Conservation (phyloP, 2,888 invertebrate species). For the Drosophila engyochracea region DNA sequence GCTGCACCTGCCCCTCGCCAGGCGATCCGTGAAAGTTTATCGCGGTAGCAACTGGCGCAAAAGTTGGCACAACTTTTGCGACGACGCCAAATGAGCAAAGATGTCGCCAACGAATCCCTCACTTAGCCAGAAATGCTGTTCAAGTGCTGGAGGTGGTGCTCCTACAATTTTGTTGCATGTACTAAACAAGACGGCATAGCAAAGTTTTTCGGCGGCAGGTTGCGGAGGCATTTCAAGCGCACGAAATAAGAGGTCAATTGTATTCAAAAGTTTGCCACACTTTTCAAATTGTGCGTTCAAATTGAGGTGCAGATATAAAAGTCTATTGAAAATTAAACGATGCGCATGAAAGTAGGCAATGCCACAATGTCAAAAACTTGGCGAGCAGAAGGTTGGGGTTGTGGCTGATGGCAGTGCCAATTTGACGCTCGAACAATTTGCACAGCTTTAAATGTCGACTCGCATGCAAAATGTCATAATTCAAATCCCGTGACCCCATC, state of each 20-base stretch:
- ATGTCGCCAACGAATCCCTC: conserved; percentile 25
- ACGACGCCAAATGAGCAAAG: conserved; percentile 65
- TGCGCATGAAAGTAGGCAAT: conserved; percentile 75
- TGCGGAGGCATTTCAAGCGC: background rate
- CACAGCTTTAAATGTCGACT: conserved; percentile 80
- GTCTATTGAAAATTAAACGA: conserved; percentile 77
- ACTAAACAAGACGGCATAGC: conserved; percentile 38
- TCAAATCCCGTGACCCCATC: conserved; percentile 52
- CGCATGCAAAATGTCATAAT: conserved; percentile 79
- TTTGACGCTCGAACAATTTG: conserved; percentile 81
- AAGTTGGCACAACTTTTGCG: conserved; percentile 69
- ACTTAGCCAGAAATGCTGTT: background rate
- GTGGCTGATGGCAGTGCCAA: conserved; percentile 69
- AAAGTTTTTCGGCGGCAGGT: conserved; percentile 38
- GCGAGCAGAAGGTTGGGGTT: background rate
- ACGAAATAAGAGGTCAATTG: conserved; percentile 44
- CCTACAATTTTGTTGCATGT: conserved; percentile 60
- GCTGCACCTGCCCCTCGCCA: background rate
- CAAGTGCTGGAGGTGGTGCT: background rate
- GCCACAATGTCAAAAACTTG: conserved; percentile 12
- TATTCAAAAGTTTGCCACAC: conserved; percentile 62
- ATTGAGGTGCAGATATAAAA: conserved; percentile 63
- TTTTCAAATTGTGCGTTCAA: conserved; percentile 76
- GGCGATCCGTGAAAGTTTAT: conserved; percentile 54
- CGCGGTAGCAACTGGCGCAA: conserved; percentile 70